phyloP scores from a whole-genome alignment of 2,113 vertebrate genomes.

The Turdus rufiventris region DNA sequence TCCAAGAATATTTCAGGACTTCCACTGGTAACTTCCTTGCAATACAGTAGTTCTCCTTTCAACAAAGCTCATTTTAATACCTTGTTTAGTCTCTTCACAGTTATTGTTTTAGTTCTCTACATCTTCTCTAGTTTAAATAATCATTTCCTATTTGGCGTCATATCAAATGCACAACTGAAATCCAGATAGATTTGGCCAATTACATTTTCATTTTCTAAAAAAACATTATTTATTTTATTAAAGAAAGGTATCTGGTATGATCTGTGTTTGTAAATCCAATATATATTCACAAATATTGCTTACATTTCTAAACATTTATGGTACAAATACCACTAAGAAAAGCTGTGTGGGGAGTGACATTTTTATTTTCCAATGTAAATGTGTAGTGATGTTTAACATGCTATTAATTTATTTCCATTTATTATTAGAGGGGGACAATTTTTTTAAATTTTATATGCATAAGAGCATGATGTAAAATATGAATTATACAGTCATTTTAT shows the following conservation, averaged over 20 bases:
- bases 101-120: background rate
- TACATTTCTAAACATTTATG: background rate
- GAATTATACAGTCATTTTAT: constrained; percentile 72
- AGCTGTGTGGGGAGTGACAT: background rate
- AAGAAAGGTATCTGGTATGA: background rate
- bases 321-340: background rate
- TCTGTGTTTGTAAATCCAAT: background rate
- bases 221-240: background rate
- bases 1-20: constrained; percentile 11
- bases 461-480: constrained; percentile 61
- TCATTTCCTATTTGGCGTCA: background rate
- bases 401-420: constrained; percentile 53
- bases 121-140: background rate
- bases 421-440: constrained; percentile 3
- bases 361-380: background rate
- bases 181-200: background rate
- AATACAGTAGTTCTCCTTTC: background rate
- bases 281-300: background rate
- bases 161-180: background rate
- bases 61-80: constrained; percentile 7
- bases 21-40: background rate
- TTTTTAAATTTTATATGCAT: background rate
- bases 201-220: background rate
- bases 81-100: constrained; percentile 7
- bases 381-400: background rate